Base-by-base conservation (phyloP, 1,140 invertebrate species). In the Microplitis mediator region DNA sequence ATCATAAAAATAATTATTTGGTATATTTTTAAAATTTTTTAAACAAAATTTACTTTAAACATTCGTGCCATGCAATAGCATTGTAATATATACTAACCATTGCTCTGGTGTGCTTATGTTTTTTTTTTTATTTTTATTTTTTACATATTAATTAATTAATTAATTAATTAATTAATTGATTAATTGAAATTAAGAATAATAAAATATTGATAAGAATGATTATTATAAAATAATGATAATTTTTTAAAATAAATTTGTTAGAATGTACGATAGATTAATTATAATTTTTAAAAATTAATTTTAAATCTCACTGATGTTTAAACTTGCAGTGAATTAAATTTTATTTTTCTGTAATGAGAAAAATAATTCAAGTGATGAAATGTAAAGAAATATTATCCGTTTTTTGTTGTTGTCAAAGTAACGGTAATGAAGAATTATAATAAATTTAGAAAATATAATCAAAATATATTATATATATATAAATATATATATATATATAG, bases 41-140 rank as follows among this genome's bases (percentile, higher is more conserved):
- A 63, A 34, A 45, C 32, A 51, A 32, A 52, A 63, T 36, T 69
- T 61, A 32, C 72, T 78, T 77, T 56, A 72, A 74, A 71, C 61
- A 68, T 76, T 80, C 74, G 78, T 80, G 77, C 78, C 80, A 81
- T 81, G 77, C 74, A 79, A 76, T 76, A 77, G 71, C 39, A 75
- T 79, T 70, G 66, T 79, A 78, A 80, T n/a, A 54, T 45, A 45
- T 45, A 45, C 39, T 45, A 45, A 45, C 39, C 39, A 45, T 45
- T 45, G 39, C 39, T 45, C 39, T 45, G 6, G 39, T 45, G 39
- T 45, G 39, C 39, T 45, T 45, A 6, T 45, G 3, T 45, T 45
- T 45, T 45, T 6, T 6, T 45, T 45, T 45, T 8, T 39, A 39
- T 64, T 14, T 23, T 63, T 35, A 14, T 35, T 36, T 69, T 13